Percentiles rank a stretch among this genome's conserved stretches.
phyloP scores from a whole-genome alignment of 2,113 vertebrate species.

The Vimba vimba region DNA sequence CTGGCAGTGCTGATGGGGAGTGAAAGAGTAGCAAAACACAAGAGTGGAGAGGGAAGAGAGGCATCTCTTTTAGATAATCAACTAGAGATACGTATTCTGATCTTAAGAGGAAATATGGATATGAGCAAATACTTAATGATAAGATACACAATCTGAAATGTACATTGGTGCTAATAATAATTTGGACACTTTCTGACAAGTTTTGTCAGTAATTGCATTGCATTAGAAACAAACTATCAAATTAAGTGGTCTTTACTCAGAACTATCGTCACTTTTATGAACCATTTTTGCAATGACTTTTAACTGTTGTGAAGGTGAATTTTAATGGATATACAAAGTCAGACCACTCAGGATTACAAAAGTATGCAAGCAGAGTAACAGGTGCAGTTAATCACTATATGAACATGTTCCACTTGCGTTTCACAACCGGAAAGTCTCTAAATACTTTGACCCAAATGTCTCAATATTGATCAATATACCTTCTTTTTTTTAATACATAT shows the following conservation, averaged over 20 bases:
- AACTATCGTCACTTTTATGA: not conserved
- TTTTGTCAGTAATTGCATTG: not conserved
- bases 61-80: not conserved
- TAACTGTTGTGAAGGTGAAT: not conserved
- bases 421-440: not conserved
- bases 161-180: not conserved
- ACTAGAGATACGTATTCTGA: not conserved
- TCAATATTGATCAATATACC: not conserved
- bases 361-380: not conserved
- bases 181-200: not conserved
- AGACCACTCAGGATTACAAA: not conserved
- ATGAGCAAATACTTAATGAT: not conserved
- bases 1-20: conserved; percentile 66
- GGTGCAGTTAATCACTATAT: not conserved
- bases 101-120: not conserved
- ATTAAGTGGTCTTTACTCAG: not conserved
- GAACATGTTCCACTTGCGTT: not conserved
- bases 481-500: too few species aligned
- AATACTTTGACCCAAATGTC: not conserved
- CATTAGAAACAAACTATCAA: not conserved
- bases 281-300: not conserved
- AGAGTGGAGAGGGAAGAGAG: conserved; percentile 53
- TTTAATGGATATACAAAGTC: not conserved
- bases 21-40: conserved; percentile 36
- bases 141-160: not conserved